Evolutionary conservation across 23 tunicate genomes (phyloP).

Genomic region (Ciona savignyi): DNA sequence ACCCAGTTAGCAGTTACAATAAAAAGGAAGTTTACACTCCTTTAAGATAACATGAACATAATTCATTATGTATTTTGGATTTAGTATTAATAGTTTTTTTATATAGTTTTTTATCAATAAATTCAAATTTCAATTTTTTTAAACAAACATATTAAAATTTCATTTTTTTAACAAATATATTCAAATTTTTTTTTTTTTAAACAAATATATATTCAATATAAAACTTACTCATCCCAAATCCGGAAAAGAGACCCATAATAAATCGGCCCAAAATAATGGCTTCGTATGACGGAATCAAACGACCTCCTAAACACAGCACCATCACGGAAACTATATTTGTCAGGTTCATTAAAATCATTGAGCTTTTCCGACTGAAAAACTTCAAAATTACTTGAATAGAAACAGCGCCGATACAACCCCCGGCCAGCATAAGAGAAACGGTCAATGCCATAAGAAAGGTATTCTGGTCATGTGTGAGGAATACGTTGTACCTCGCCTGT

Average conservation of each 20-base stretch:
- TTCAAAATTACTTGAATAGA: conserved; percentile 29
- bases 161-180: neutral
- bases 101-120: neutral
- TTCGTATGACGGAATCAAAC: conserved; percentile 56
- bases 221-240: conserved; percentile 92
- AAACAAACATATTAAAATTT: neutral
- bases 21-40: conserved; percentile 11
- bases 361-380: conserved; percentile 34
- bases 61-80: conserved; percentile 1
- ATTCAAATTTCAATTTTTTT: neutral
- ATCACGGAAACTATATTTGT: conserved; percentile 49
- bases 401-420: conserved; percentile 76
- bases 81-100: neutral
- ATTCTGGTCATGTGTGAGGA: neutral
- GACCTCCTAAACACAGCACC: conserved; percentile 38
- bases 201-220: neutral
- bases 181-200: neutral
- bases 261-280: conserved; percentile 73
- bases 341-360: conserved; percentile 64
- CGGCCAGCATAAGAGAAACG: conserved; percentile 77
- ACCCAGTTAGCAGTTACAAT: too few species aligned
- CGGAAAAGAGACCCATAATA: conserved; percentile 76
- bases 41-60: too few species aligned
- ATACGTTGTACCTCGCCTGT: conserved; percentile 51
- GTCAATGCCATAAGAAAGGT: conserved; percentile 40